Conservation (phyloP, 2,113 vertebrate species). For the Globicephala melas region DNA sequence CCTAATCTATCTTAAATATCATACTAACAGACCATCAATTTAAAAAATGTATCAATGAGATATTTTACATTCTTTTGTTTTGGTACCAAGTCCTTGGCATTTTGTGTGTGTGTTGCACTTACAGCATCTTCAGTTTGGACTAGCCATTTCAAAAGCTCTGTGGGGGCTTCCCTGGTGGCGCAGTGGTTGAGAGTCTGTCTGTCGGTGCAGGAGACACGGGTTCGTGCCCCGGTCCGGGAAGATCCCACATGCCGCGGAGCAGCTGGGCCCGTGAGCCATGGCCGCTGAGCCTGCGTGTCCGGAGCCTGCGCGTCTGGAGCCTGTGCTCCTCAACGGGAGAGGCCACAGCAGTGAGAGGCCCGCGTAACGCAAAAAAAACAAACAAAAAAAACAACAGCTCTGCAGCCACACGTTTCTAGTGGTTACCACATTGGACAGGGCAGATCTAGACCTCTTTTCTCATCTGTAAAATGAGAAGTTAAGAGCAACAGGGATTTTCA, state of each 20-base stretch:
- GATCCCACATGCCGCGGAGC: too few relatives aligned
- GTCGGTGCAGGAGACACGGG: too few relatives aligned
- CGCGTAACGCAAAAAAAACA: too few relatives aligned
- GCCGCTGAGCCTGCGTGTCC: too few relatives aligned
- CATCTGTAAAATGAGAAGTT: not conserved
- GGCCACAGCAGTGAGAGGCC: too few relatives aligned
- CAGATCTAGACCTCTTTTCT: not conserved
- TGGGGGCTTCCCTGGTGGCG: too few relatives aligned
- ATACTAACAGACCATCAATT: not conserved
- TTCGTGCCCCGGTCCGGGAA: too few relatives aligned
- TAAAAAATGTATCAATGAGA: not conserved
- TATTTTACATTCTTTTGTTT: not conserved
- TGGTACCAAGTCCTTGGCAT: not conserved
- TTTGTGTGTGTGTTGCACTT: not conserved
- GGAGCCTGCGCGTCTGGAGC: too few relatives aligned
- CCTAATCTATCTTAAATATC: not conserved
- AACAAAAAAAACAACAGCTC: not conserved
- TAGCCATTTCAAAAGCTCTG: not conserved
- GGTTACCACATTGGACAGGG: not conserved
- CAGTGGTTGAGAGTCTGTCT: too few relatives aligned
- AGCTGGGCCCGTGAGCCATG: too few relatives aligned
- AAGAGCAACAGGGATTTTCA: not conserved
- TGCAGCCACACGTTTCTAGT: not conserved
- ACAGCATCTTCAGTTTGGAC: not conserved
- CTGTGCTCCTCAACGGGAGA: too few relatives aligned